phyloP scores from a whole-genome alignment of 2,113 vertebrate species.

The Prionailurus viverrinus region DNA sequence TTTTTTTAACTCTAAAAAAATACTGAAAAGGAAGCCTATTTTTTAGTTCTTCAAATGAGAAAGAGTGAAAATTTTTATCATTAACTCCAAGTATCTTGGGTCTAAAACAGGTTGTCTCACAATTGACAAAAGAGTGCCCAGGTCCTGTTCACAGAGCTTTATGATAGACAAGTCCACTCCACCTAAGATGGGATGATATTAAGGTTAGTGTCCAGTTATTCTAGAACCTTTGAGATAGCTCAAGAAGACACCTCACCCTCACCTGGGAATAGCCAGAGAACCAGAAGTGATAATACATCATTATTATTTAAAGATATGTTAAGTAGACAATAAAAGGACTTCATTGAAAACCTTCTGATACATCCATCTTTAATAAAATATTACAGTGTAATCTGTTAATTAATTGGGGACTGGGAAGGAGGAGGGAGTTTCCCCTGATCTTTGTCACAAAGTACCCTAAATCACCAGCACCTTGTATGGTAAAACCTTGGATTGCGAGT shows the following conservation, averaged over 20 bases:
- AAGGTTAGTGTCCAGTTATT: not conserved
- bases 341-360: not conserved
- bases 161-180: not conserved
- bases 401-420: not conserved
- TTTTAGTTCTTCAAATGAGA: conserved; percentile 15
- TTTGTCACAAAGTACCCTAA: not conserved
- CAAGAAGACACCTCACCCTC: not conserved
- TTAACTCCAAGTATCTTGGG: not conserved
- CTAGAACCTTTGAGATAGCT: not conserved
- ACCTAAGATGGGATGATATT: not conserved
- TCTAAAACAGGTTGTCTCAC: not conserved
- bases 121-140: not conserved
- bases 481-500: too few species aligned
- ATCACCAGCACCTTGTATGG: not conserved
- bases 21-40: not conserved
- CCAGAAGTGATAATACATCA: not conserved
- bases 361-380: not conserved
- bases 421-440: not conserved
- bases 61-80: not conserved
- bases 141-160: not conserved
- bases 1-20: not conserved
- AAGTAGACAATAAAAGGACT: not conserved
- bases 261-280: not conserved
- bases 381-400: not conserved
- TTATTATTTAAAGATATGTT: not conserved